Percentiles rank a stretch among this genome's conserved stretches.
phyloP scores from a whole-genome alignment of 2,888 invertebrate species.

The Drosophila eohydei region DNA sequence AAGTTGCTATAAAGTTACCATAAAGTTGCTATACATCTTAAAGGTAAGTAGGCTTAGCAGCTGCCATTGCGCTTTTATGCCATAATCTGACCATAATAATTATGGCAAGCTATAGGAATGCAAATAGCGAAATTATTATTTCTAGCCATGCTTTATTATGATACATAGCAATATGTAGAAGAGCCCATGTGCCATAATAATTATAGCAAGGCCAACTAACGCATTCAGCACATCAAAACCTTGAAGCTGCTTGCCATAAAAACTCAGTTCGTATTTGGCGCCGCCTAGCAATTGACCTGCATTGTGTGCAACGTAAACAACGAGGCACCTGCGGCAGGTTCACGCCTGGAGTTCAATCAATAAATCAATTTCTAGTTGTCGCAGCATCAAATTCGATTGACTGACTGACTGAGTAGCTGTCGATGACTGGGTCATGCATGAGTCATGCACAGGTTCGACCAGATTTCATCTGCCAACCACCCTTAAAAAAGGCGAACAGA shows the following conservation, averaged over 20 bases:
- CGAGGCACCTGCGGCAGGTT: conserved; percentile 46
- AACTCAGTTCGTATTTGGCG: conserved; percentile 7
- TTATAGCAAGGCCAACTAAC: conserved; percentile 13
- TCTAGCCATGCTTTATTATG: not conserved
- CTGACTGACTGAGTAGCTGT: conserved; percentile 3
- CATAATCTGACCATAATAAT: not conserved
- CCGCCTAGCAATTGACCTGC: conserved; percentile 25
- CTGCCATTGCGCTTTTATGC: not conserved
- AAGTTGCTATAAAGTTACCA: too few relatives aligned
- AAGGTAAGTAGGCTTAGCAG: too few relatives aligned
- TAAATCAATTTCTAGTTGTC: conserved; percentile 15
- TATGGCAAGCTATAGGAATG: not conserved
- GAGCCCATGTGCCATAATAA: not conserved
- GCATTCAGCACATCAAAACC: not conserved
- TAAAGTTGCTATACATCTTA: not conserved
- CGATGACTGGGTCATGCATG: conserved; percentile 66
- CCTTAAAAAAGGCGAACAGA: conserved; percentile 30
- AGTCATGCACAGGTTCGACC: conserved; percentile 37
- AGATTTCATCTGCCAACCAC: conserved; percentile 33
- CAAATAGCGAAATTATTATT: not conserved
- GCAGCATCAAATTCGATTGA: not conserved
- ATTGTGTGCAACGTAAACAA: conserved; percentile 15
- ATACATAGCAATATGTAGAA: not conserved
- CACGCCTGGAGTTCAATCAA: conserved; percentile 42
- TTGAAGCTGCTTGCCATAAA: conserved; percentile 5